A percentile compares a stretch with the other conserved stretches of the same genome.
Conservation (phyloP, 2,113 vertebrate species). For the Platichthys flesus region DNA sequence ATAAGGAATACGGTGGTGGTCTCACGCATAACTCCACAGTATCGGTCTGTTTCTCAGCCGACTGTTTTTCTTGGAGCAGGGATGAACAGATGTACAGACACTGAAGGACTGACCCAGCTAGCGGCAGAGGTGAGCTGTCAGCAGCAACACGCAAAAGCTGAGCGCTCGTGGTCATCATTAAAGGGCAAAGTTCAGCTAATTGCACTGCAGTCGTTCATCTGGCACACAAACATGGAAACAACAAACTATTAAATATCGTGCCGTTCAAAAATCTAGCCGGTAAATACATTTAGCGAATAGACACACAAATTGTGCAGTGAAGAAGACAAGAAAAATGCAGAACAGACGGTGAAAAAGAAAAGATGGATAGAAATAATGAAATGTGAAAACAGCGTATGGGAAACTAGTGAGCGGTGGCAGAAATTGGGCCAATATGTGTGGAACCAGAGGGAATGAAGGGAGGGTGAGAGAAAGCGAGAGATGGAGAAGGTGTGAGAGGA, state of each 20-base stretch:
- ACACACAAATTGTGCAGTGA: constrained; percentile 1
- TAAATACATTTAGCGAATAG: neutral
- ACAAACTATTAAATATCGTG: constrained; percentile 34
- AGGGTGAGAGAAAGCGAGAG: constrained; percentile 43
- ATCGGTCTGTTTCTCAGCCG: constrained; percentile 33
- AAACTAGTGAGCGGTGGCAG: constrained; percentile 42
- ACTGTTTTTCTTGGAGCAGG: neutral
- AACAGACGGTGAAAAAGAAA: constrained; percentile 27
- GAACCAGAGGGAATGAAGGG: constrained; percentile 65
- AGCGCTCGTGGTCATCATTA: constrained; percentile 47
- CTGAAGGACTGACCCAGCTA: constrained; percentile 52
- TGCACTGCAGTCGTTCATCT: constrained; percentile 61
- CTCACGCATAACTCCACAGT: constrained; percentile 37
- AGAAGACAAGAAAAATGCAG: constrained; percentile 33
- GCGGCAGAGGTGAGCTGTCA: constrained; percentile 67
- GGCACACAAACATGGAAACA: constrained; percentile 58
- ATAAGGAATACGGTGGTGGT: constrained; percentile 18
- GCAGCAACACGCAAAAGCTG: constrained; percentile 63
- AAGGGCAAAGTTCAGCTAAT: constrained; percentile 71
- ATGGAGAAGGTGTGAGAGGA: constrained; percentile 72
- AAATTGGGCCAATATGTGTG: constrained; percentile 69
- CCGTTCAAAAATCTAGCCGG: neutral
- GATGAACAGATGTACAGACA: constrained; percentile 66
- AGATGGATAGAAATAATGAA: constrained; percentile 48
- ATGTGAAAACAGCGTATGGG: constrained; percentile 45